Evolutionary conservation across 2,113 vertebrate species (phyloP).

Genomic region (Caloenas nicobarica): DNA sequence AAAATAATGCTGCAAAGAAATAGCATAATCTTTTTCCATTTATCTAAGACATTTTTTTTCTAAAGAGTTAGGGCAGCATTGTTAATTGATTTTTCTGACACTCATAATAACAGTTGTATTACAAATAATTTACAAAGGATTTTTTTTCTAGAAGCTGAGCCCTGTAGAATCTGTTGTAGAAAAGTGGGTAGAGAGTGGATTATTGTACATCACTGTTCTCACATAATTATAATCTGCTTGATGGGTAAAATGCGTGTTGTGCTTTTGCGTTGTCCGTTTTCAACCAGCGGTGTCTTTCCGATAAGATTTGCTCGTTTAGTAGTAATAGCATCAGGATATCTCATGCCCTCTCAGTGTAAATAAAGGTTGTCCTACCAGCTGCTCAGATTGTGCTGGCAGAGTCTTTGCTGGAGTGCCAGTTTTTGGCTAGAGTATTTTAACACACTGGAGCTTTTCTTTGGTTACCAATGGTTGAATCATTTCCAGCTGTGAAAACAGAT

Average conservation of each 20-base stretch:
- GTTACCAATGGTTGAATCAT: conserved; percentile 42
- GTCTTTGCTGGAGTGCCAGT: conserved; percentile 16
- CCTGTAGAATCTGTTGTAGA: conserved; percentile 7
- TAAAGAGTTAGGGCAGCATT: conserved; percentile 59
- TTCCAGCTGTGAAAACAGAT: conserved; percentile 62
- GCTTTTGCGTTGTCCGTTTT: conserved; percentile 8
- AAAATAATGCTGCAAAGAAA: conserved; percentile 28
- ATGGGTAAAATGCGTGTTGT: conserved; percentile 14
- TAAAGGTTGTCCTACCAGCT: conserved; percentile 54
- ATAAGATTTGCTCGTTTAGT: not conserved
- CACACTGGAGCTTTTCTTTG: conserved; percentile 9
- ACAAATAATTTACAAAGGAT: conserved; percentile 61
- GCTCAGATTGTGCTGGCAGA: conserved; percentile 19
- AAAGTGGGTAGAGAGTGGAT: conserved; percentile 32
- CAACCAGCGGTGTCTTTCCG: not conserved
- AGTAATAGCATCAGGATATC: not conserved
- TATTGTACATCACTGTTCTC: conserved; percentile 22
- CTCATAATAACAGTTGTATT: conserved; percentile 56
- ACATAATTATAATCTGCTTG: conserved; percentile 35
- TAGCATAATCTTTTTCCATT: conserved; percentile 47
- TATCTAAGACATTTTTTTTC: conserved; percentile 34
- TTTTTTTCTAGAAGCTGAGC: conserved; percentile 33
- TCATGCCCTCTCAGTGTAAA: conserved; percentile 14
- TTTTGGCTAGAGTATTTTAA: conserved; percentile 46
- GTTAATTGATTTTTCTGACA: conserved; percentile 72